Evolutionary conservation across 2,113 vertebrate species (phyloP).

Genomic region (Tautogolabrus adspersus): DNA sequence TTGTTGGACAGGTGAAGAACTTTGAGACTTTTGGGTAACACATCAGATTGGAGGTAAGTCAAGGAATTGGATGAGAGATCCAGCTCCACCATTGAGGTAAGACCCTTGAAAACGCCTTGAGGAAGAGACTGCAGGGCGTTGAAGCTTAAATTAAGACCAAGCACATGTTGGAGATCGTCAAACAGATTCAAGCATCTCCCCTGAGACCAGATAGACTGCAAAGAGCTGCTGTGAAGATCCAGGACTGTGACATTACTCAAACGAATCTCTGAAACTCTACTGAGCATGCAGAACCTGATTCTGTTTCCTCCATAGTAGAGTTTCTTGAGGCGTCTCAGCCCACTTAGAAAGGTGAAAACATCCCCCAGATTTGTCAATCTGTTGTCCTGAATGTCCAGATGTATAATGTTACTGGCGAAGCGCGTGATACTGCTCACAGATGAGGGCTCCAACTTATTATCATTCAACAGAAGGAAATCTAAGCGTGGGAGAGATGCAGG

Average conservation of each 20-base stretch:
- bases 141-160: constrained; percentile 78
- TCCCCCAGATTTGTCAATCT: constrained; percentile 77
- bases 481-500: constrained; percentile 77
- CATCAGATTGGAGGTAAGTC: constrained; percentile 74
- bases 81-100: constrained; percentile 81
- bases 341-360: constrained; percentile 76
- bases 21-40: constrained; percentile 84
- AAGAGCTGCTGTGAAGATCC: constrained; percentile 86
- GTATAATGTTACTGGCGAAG: constrained; percentile 42
- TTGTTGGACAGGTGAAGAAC: constrained; percentile 85
- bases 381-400: constrained; percentile 84
- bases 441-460: constrained; percentile 79
- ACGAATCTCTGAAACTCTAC: not conserved
- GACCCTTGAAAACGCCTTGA: constrained; percentile 81
- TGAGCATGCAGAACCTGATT: constrained; percentile 76
- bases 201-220: constrained; percentile 87
- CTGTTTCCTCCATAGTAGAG: constrained; percentile 83
- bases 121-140: constrained; percentile 87
- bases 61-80: constrained; percentile 87
- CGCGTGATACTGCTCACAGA: constrained; percentile 9
- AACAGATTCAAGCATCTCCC: constrained; percentile 87
- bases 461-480: constrained; percentile 66
- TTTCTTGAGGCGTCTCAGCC: constrained; percentile 67
- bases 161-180: constrained; percentile 79
- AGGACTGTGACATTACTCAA: constrained; percentile 76